Evolutionary conservation across 2,888 invertebrate species (phyloP), one percentile per base, ranked within the genome.

Genomic region (Melikaiella ostensackeni): DNA sequence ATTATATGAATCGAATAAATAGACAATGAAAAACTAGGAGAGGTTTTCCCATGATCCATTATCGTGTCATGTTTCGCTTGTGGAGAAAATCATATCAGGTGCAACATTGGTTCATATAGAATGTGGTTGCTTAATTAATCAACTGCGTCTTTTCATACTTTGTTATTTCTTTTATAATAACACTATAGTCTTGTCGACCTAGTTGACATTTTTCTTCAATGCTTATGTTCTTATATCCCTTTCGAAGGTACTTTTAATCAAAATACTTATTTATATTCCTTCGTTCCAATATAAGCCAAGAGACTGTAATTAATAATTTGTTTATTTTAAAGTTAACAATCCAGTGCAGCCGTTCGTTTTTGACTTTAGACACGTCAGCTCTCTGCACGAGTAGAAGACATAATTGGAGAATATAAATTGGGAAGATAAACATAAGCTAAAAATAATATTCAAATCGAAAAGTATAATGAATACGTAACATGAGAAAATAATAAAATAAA

Each of bases 31-130:
- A 30, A n/a, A 63, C 21, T 42, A 16, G 42, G 16, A 42, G 16
- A 42, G 16, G 0, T 38, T 8, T 42, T 64, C 38, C 24, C n/a
- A 6, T 38, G 13, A 21, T 21, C 42, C 64, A 64, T 64, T 42
- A 64, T 64, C 38, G 64, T 42, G 16, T 42, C 42, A 24, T 64
- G 24, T 64, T 64, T 64, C 64, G 16, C 38, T 38, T 21, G 38
- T 21, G 11, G 16, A 64, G n/a, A 16, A 42, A 64, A 16, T 21
- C 16, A 21, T 64, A 1, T 24, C 38, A 64, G 13, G 21, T 38
- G 21, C 24, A 6, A 64, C 35, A 35, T 63, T 9, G 2, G 1
- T 19, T 33, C 4, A 30, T 30, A 33, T 35, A n/a, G 21, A 35
- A 6, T 16, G 3, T 42, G 11, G 5, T 16, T 42, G 11, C 16